Base-by-base conservation (phyloP, 2,888 invertebrate species). In the Allygus modestus region DNA sequence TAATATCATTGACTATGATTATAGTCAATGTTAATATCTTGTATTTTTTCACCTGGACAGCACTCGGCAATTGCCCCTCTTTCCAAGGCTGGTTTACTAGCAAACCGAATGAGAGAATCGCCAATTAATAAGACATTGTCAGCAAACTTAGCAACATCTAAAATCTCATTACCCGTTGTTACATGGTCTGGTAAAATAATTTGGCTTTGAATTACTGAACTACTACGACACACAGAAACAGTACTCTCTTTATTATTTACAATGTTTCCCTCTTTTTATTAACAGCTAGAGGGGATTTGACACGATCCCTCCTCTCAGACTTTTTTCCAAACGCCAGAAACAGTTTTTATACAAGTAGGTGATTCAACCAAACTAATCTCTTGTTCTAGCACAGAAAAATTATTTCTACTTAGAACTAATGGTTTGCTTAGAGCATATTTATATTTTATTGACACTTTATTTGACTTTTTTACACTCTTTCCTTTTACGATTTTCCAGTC, bases 81-180 rank as follows among this genome's bases (percentile, higher is more conserved):
- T 28, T 41, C 26, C 9, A 5, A 17, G 1, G n/a, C 11, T n/a
- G 12, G 1, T 17, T 37, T 15, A 11, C 73, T 20, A 69, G 73
- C 33, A 73, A 28, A 73, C 2, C 73, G 73, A 17, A 73, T 15
- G 15, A 73, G 11, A 28, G 73, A 73, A 43, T 73, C 73, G 4
- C 73, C 73, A 23, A 73, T 41, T 17, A 41, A 17, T 17, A 73
- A 69, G 31, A 69, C 69, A 31, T 69, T 69, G 15, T 4, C 9
- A 31, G 1, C n/a, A 31, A 1, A 23, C 12, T 61, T 61, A 15
- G 7, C 4, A 1, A 31, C 31, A 4, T 9, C 20, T 69, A 31
- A n/a, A n/a, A 9, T 28, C 2, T 15, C 31, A 31, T 69, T 69
- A 31, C 37, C 11, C 61, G 23, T 4, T 28, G 15, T 28, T 7